phyloP scores from a whole-genome alignment of 1,140 invertebrate genomes.

The Theocolax elegans region DNA sequence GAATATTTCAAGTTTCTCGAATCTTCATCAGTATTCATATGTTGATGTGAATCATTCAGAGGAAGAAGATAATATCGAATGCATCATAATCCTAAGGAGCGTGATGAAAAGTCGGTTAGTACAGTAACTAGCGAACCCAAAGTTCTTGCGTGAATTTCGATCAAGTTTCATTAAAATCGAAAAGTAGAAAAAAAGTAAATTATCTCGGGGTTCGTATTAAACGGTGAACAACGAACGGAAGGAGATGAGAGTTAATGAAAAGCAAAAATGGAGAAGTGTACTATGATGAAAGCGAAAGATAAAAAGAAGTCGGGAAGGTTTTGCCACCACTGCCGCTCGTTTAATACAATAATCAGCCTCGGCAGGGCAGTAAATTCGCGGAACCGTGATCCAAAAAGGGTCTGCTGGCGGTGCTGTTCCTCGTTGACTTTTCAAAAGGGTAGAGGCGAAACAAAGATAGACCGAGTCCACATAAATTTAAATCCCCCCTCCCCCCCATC shows the following conservation, averaged over 20 bases:
- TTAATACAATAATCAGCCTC: slow-evolving; percentile 34
- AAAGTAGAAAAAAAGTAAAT: background rate
- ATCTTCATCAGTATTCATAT: no score
- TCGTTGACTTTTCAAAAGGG: slow-evolving; percentile 33
- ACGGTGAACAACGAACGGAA: background rate
- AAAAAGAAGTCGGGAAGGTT: background rate
- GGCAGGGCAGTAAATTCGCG: slow-evolving; percentile 18
- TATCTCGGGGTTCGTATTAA: background rate
- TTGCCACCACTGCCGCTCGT: background rate
- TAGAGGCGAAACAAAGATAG: no score
- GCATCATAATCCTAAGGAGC: no score
- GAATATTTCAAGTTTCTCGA: no score
- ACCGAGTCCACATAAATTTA: slow-evolving; percentile 57
- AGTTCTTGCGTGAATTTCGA: no score
- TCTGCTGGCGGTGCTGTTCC: slow-evolving; percentile 5
- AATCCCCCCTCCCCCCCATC: no score
- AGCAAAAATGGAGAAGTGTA: slow-evolving; percentile 1
- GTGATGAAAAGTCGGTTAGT: no score
- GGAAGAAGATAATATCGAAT: no score
- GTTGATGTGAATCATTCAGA: no score
- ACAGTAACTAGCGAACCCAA: no score
- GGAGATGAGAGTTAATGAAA: background rate
- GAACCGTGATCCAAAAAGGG: slow-evolving; percentile 44
- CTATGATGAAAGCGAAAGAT: slow-evolving; percentile 3
- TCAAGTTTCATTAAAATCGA: no score